Conservation (phyloP, 2,113 vertebrate species). For the Taurulus bubalis region DNA sequence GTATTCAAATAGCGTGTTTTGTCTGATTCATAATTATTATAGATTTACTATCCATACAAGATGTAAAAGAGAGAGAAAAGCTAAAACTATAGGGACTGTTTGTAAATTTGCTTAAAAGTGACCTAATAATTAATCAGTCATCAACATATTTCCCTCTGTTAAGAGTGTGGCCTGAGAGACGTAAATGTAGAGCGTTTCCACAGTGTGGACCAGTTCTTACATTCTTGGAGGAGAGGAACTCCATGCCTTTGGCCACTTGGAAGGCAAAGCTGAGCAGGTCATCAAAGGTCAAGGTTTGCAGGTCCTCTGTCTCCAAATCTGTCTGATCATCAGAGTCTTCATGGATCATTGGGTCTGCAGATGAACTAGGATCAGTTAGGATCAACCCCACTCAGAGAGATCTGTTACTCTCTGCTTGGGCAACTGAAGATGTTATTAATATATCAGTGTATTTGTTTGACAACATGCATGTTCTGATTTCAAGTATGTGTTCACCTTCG, state of each 20-base stretch:
- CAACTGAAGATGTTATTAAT: not conserved
- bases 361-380: not conserved
- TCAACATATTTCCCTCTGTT: not conserved
- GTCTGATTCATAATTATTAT: not conserved
- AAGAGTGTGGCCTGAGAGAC: not conserved
- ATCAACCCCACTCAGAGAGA: not conserved
- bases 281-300: conserved; percentile 90
- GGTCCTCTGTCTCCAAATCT: conserved; percentile 74
- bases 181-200: not conserved
- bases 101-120: no score
- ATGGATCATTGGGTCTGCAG: conserved; percentile 44
- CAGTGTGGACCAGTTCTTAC: conserved; percentile 76
- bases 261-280: conserved; percentile 94
- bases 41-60: not conserved
- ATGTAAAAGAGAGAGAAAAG: not conserved
- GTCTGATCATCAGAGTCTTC: conserved; percentile 36
- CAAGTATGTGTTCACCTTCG: conserved; percentile 67
- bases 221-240: conserved; percentile 93
- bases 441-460: not conserved
- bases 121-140: not conserved
- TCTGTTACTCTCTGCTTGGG: not conserved
- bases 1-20: not conserved
- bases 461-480: not conserved
- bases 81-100: not conserved
- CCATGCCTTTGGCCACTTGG: conserved; percentile 98